Evolutionary conservation across 2,113 vertebrate species (phyloP).

Genomic region (Mola mola): DNA sequence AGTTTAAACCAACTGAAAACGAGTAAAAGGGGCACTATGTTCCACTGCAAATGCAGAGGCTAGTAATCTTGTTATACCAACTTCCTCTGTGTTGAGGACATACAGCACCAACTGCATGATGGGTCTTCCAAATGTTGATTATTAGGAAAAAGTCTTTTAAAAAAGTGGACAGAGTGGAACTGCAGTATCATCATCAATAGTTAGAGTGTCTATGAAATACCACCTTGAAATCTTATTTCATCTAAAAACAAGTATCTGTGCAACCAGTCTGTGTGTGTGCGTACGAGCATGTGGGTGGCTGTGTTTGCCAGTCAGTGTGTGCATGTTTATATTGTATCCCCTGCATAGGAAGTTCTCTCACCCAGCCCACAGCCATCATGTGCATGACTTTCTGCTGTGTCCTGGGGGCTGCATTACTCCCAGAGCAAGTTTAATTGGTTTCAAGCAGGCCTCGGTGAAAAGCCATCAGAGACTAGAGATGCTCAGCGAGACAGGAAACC

Average conservation of each 20-base stretch:
- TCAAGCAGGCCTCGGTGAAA: slow-evolving; percentile 82
- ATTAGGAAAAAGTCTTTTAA: too few relatives aligned
- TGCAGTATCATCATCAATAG: too few relatives aligned
- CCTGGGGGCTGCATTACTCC: slow-evolving; percentile 40
- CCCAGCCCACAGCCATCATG: slow-evolving; percentile 43
- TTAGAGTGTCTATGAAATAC: too few relatives aligned
- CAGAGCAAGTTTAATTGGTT: slow-evolving; percentile 83
- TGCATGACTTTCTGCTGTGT: slow-evolving; percentile 53
- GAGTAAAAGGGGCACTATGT: too few relatives aligned
- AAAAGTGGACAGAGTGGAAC: too few relatives aligned
- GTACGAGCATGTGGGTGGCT: background rate
- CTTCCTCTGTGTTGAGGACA: too few relatives aligned
- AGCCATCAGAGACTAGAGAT: slow-evolving; percentile 73
- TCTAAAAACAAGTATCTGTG: background rate
- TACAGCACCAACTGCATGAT: too few relatives aligned
- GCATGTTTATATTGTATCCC: slow-evolving; percentile 29
- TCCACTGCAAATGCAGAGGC: too few relatives aligned
- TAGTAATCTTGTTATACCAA: too few relatives aligned
- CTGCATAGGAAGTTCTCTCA: slow-evolving; percentile 49
- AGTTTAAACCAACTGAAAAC: too few relatives aligned
- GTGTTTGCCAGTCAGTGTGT: slow-evolving; percentile 29
- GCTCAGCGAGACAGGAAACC: slow-evolving; percentile 84
- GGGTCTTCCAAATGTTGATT: too few relatives aligned
- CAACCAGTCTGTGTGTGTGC: slow-evolving; percentile 7
- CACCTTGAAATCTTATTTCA: too few relatives aligned